These are phyloP conservation scores for Asarcornis scutulata DNA, from an alignment of 2,113 vertebrate genomes.

Conservation along the genomic window DNA sequence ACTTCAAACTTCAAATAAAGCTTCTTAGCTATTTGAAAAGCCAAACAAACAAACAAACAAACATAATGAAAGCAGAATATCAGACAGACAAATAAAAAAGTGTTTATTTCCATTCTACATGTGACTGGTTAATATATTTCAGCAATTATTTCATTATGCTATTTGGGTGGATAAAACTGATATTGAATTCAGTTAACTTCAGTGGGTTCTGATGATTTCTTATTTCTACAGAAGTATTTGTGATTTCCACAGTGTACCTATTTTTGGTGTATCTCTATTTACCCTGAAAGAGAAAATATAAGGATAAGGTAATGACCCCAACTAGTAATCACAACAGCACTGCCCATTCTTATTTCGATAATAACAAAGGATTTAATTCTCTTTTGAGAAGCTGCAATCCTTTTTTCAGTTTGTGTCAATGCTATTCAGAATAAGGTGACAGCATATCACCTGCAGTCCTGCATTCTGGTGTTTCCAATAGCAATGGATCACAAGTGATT, in stretches of 20 bases:
- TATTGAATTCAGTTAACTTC: not conserved
- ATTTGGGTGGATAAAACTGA: not conserved
- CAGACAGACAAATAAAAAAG: not conserved
- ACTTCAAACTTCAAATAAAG: not conserved
- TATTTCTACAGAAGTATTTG: not conserved
- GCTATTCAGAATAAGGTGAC: not conserved
- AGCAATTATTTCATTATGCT: not conserved
- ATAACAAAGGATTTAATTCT: not conserved
- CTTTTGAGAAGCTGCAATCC: not conserved
- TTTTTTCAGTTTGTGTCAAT: not conserved
- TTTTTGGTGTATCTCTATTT: not conserved
- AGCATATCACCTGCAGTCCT: not conserved
- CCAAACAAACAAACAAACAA: too few relatives aligned
- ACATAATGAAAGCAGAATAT: not conserved
- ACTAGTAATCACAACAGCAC: not conserved
- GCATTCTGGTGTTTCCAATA: not conserved
- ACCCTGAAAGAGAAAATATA: not conserved
- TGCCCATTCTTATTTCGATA: not conserved
- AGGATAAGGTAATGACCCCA: not conserved
- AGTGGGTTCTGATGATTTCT: not conserved
- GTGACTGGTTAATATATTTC: not conserved
- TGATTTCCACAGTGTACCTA: not conserved
- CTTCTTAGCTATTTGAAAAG: not conserved
- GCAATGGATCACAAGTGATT: not conserved
- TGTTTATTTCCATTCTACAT: not conserved